Evolutionary conservation across 2,113 vertebrate species (phyloP).

Genomic region (Salvelinus sp.): DNA sequence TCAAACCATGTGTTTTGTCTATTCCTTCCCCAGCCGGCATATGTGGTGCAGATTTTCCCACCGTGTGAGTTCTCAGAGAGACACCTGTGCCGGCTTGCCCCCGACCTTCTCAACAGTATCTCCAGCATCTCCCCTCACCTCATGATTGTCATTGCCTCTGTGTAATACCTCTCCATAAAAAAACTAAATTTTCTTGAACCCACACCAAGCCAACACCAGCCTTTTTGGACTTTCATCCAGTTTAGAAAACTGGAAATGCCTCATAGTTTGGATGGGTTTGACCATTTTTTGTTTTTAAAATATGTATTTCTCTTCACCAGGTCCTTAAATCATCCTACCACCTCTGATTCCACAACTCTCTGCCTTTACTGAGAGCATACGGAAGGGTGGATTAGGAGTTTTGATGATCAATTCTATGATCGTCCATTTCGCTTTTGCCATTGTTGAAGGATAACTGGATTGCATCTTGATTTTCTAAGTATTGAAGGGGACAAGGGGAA

Average conservation of each 20-base stretch:
- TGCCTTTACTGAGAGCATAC: constrained; percentile 46
- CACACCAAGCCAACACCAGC: constrained; percentile 73
- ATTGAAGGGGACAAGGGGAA: constrained; percentile 48
- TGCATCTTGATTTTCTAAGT: constrained; percentile 66
- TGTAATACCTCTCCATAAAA: constrained; percentile 61
- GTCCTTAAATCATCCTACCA: constrained; percentile 71
- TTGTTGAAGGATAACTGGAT: constrained; percentile 64
- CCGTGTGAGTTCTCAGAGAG: constrained; percentile 97
- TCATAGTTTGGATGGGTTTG: constrained; percentile 61
- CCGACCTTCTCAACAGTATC: constrained; percentile 96
- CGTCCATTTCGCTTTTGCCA: constrained; percentile 60
- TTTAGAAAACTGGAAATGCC: constrained; percentile 68
- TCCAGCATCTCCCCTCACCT: constrained; percentile 99
- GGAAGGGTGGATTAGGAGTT: constrained; percentile 50
- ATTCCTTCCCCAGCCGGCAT: constrained; percentile 82
- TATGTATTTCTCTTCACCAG: constrained; percentile 64
- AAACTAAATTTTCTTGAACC: constrained; percentile 47
- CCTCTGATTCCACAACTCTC: constrained; percentile 57
- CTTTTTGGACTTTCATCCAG: constrained; percentile 57
- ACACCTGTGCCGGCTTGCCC: constrained; percentile 92
- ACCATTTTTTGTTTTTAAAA: constrained; percentile 42
- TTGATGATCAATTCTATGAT: constrained; percentile 66
- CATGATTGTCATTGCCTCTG: constrained; percentile 98
- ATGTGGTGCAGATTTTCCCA: constrained; percentile 98
- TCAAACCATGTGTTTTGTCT: neutral